phyloP scores from a whole-genome alignment of 2,113 vertebrate genomes.

The Mus spicilegus region DNA sequence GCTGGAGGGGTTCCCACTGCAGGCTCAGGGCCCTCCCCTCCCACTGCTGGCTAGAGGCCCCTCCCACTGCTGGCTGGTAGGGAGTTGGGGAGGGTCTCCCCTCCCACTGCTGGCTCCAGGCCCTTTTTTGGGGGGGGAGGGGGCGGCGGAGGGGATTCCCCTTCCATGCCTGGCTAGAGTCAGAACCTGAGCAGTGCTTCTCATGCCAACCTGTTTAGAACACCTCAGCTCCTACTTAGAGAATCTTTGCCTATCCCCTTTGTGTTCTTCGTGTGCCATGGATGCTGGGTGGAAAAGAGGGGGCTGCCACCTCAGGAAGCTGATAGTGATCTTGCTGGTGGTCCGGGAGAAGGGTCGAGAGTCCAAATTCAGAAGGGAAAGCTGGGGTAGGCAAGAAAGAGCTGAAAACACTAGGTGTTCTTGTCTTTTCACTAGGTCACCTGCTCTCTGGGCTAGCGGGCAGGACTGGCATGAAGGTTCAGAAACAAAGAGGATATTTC shows the following conservation, averaged over 20 bases:
- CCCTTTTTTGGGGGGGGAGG: too few relatives aligned
- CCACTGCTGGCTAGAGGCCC: neutral
- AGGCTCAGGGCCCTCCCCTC: neutral
- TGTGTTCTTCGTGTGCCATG: neutral
- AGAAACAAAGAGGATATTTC: neutral
- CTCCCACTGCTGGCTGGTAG: neutral
- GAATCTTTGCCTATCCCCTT: neutral
- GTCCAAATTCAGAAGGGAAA: neutral
- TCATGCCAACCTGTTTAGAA: neutral
- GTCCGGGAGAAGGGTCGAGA: neutral
- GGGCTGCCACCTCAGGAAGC: neutral
- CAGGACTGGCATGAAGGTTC: neutral
- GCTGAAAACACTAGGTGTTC: too few relatives aligned
- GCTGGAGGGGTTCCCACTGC: neutral
- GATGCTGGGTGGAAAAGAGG: neutral
- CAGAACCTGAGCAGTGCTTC: neutral
- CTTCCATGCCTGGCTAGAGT: neutral
- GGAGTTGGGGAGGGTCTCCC: neutral
- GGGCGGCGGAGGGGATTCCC: neutral
- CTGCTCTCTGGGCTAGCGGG: neutral
- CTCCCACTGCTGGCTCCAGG: too few relatives aligned
- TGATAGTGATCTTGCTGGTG: neutral
- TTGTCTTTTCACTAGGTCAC: neutral
- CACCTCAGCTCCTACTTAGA: neutral
- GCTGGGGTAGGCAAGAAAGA: neutral